Evolutionary conservation across 2,888 invertebrate genomes (phyloP).

Genomic region (Blastobasis lacticolella): DNA sequence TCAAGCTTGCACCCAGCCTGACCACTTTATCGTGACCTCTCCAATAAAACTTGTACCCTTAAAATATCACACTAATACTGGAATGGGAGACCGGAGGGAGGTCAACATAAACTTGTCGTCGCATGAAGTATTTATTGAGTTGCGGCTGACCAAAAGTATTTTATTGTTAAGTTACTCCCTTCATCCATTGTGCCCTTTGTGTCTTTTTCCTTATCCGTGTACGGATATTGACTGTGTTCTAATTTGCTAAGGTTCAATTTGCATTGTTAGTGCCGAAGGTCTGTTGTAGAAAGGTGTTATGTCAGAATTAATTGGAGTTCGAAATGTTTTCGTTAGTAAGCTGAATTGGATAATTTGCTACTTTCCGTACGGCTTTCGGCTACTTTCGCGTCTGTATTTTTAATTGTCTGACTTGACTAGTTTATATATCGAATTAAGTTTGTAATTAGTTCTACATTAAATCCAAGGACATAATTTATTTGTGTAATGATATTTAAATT

Average conservation of each 20-base stretch:
- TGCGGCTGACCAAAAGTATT: constrained; percentile 69
- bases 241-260: no score
- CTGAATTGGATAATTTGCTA: constrained; percentile 40
- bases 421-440: no score
- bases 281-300: constrained; percentile 42
- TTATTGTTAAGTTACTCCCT: constrained; percentile 64
- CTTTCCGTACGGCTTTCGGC: constrained; percentile 4
- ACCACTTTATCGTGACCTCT: not conserved
- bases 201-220: constrained; percentile 11
- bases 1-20: constrained; percentile 49
- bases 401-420: no score
- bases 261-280: constrained; percentile 9
- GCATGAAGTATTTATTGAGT: constrained; percentile 73
- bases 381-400: no score
- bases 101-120: no score
- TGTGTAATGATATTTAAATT: no score
- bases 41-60: not conserved
- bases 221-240: no score
- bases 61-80: not conserved
- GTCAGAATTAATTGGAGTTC: constrained; percentile 55
- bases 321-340: constrained; percentile 47
- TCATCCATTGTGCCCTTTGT: constrained; percentile 32
- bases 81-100: not conserved
- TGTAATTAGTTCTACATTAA: no score
- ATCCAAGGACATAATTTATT: no score